Evolutionary conservation across 2,888 invertebrate genomes (phyloP).

Genomic region (Drosophila nr. perissopoda): DNA sequence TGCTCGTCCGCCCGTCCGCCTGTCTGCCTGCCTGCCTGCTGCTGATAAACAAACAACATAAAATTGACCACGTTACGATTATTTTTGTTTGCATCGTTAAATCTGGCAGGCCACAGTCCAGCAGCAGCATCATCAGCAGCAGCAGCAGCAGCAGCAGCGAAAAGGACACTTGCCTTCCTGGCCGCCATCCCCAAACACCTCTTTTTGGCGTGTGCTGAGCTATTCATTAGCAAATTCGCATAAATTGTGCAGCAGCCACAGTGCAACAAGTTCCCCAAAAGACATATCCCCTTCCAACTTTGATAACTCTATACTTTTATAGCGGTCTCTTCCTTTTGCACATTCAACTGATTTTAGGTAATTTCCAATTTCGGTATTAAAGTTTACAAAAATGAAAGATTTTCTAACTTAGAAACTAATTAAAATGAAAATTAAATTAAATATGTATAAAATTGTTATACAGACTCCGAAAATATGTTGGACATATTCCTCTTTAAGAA

Average conservation of each 20-base stretch:
- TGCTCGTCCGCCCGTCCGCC: too few relatives aligned
- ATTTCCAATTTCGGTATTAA: neutral
- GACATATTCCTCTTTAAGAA: neutral
- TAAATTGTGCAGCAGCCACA: conserved; percentile 62
- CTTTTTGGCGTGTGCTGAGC: neutral
- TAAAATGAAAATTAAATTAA: too few relatives aligned
- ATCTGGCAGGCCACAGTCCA: conserved; percentile 14
- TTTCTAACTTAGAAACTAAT: neutral
- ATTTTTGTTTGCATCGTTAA: conserved; percentile 72
- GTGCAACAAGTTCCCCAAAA: conserved; percentile 13
- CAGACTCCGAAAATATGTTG: neutral
- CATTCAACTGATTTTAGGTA: neutral
- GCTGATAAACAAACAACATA: conserved; percentile 65
- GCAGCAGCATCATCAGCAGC: neutral
- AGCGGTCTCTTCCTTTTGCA: neutral
- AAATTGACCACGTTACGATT: conserved; percentile 65
- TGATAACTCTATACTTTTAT: neutral
- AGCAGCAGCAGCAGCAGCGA: conserved; percentile 3
- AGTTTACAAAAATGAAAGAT: neutral
- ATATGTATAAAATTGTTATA: neutral
- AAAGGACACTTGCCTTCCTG: neutral
- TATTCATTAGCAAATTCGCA: conserved; percentile 55
- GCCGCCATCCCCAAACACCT: neutral
- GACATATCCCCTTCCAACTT: neutral
- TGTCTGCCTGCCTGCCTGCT: conserved; percentile 26